Evolutionary conservation across 2,888 invertebrate species (phyloP), one percentile per base, ranked within the genome.

Genomic region (Merodon equestris): DNA sequence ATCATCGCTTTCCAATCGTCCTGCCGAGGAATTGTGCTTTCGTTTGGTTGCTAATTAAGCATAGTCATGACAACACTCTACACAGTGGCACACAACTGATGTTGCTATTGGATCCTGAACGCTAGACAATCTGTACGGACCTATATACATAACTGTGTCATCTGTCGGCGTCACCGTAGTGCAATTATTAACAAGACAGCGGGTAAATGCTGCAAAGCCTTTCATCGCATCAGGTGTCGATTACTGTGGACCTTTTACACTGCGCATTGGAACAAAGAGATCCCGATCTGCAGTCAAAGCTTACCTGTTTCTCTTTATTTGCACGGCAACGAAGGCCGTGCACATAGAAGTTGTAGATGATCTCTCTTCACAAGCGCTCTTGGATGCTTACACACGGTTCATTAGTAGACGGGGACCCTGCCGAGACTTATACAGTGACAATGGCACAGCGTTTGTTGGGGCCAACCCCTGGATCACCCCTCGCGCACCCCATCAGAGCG

Each of bases 251-350:
- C 1, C 50, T 68, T 10, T 44, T 38, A 9, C 51, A n/a, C n/a
- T n/a, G n/a, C n/a, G n/a, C n/a, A n/a, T n/a, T n/a, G n/a, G n/a
- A 70, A 50, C 27, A 50, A 27, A 7, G 27, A 34, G 34, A 10
- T 40, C 40, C 3, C 40, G 40, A 40, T 3, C 40, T 7, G 9
- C 40, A 9, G 40, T 40, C 9, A 53, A 38, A 36, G 36, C 53
- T 1, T 53, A 42, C 5, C 42, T 56, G 51, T 19, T 42, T 14
- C 19, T 51, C 4, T 50, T 51, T 13, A 17, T 73, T 34, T 73
- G 75, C 42, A 75, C 73, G 79, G 47, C 48, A 1, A 53, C 73
- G 9, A 67, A 63, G 14, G 68, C 68, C 15, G 56, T 66, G 10
- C 40, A 40, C 40, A 40, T 40, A n/a, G 40, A 40, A 10, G 40